Conservation (phyloP, 2,888 invertebrate species). For the Drosophila leonis region DNA sequence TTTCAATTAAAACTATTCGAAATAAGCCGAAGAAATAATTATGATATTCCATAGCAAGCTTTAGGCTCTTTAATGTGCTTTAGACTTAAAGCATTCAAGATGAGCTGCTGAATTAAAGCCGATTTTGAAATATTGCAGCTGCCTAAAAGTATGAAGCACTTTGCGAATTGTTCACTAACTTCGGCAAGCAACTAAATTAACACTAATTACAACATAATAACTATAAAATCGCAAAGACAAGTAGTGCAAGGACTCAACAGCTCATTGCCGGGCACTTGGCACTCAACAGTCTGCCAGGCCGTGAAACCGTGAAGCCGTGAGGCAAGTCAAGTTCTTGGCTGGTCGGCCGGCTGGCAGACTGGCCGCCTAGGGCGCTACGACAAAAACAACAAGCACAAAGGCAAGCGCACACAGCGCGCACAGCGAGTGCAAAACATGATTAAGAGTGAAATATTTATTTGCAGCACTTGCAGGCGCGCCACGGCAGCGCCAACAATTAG, state of each 20-base stretch:
- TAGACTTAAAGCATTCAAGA: too few relatives aligned
- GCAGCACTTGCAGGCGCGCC: conserved; percentile 75
- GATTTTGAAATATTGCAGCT: conserved; percentile 6
- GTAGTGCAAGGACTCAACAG: conserved; percentile 69
- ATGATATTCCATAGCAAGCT: neutral
- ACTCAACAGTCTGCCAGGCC: conserved; percentile 50
- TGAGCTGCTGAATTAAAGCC: neutral
- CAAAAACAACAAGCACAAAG: conserved; percentile 31
- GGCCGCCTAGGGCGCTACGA: conserved; percentile 56
- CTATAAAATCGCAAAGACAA: conserved; percentile 73
- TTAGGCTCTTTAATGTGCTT: neutral
- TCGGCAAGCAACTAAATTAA: conserved; percentile 63
- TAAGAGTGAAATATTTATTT: conserved; percentile 81
- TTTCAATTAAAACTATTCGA: neutral
- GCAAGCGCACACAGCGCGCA: conserved; percentile 46
- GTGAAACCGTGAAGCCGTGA: conserved; percentile 22
- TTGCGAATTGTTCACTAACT: conserved; percentile 21
- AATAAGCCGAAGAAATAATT: neutral
- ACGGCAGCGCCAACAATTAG: conserved; percentile 75
- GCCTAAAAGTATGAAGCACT: conserved; percentile 42
- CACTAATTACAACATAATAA: conserved; percentile 78
- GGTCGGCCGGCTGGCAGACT: conserved; percentile 25
- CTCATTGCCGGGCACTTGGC: conserved; percentile 68
- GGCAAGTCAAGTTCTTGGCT: conserved; percentile 61
- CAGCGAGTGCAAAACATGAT: conserved; percentile 73